Evolutionary conservation across 2,888 invertebrate species (phyloP), one percentile per base, ranked within the genome.

Genomic region (Lingula anatina): DNA sequence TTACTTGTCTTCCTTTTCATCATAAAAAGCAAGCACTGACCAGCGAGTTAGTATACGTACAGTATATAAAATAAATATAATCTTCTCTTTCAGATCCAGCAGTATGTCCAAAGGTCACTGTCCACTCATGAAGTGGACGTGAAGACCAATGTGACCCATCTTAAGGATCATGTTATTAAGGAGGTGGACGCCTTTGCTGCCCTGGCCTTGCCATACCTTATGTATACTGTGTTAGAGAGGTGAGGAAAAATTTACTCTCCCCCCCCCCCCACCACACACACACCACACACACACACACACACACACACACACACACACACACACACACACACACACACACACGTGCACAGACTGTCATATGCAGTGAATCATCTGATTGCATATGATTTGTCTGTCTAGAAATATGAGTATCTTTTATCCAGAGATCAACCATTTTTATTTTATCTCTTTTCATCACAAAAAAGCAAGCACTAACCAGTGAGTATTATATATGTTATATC

Each of bases 151-250:
- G 49, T 58, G 0, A 46, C 46, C 23, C 56, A 55, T 5, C 50
- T 70, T 21, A 54, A 55, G 38, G 56, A 60, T 35, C 51, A 54
- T 23, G 55, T 68, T 1, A 46, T 41, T 7, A 47, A 46, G 9
- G 70, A 70, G 49, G 57, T 66, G 42, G 60, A 66, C 5, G 58
- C 57, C 45, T 66, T 70, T 55, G 54, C 61, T 20, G 48, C 58
- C n/a, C 53, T 68, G 3, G 43, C 56, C 12, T 53, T 67, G 12
- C 63, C 68, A 5, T 64, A 62, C 46, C 56, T 68, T 26, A 49
- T 65, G 44, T 56, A 35, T 43, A 40, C 56, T 5, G 31, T 35
- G 15, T 42, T 59, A 35, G 66, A 68, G 47, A 63, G 62, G 70
- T 69, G 31, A 31, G 31, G 31, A 12, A n/a, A n/a, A n/a, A n/a